These are phyloP conservation scores for Uropetala carovei DNA, from an alignment of 2,888 invertebrate genomes.

Conservation along the genomic window DNA sequence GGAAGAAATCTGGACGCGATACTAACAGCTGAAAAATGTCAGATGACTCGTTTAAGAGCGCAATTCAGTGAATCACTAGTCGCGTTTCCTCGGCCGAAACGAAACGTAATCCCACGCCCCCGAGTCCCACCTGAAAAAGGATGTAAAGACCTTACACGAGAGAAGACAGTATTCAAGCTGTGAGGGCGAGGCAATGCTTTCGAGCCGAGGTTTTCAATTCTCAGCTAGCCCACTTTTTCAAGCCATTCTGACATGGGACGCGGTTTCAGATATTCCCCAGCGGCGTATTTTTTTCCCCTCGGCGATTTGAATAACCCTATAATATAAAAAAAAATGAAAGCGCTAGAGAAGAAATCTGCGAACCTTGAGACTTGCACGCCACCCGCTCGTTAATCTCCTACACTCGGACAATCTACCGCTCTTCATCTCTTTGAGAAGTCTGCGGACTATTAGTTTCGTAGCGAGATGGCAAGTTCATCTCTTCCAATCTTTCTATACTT, in stretches of 20 bases:
- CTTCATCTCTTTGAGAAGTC: slow-evolving; percentile 32
- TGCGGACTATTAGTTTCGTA: slow-evolving; percentile 6
- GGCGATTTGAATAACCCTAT: neutral
- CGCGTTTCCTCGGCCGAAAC: too few relatives aligned
- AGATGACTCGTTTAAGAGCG: too few relatives aligned
- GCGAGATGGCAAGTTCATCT: slow-evolving; percentile 8
- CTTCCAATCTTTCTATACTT: neutral
- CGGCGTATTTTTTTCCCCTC: neutral
- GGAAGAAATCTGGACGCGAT: too few relatives aligned
- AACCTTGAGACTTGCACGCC: neutral
- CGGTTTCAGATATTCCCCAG: neutral
- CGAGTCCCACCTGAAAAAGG: too few relatives aligned
- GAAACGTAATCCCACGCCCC: too few relatives aligned
- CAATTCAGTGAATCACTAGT: too few relatives aligned
- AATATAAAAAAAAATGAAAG: neutral
- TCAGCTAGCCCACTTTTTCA: neutral
- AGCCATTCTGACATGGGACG: neutral
- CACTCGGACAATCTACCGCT: neutral
- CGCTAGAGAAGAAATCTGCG: neutral
- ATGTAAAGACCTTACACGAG: too few relatives aligned
- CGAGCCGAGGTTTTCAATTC: neutral
- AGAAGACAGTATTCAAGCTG: too few relatives aligned
- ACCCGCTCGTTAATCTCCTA: slow-evolving; percentile 19
- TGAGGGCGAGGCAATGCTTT: neutral
- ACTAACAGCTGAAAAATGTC: too few relatives aligned